A percentile compares a stretch with the other conserved stretches of the same genome.
Evolutionary conservation across 2,797 vertebrate species (phyloP).

Genomic region (Pseudochaenichthys georgianus): DNA sequence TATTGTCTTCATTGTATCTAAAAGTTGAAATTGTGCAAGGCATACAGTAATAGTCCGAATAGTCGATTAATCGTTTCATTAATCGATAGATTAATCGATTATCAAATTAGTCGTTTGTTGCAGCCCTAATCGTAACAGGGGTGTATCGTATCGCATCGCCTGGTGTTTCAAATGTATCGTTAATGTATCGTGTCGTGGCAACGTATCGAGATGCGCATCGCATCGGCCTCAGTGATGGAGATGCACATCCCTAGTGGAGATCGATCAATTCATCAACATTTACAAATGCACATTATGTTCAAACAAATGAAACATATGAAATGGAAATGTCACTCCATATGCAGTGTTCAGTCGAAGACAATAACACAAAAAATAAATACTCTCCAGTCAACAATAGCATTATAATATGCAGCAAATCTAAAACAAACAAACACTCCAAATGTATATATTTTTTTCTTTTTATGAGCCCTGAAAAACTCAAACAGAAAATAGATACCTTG

Average conservation of each 20-base stretch:
- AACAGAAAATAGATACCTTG: conserved; percentile 86
- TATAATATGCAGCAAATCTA: background rate
- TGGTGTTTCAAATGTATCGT: no score
- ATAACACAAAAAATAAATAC: conserved; percentile 19
- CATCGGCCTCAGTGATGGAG: no score
- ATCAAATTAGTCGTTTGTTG: no score
- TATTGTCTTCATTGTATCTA: no score
- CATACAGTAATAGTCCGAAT: no score
- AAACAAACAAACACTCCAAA: background rate
- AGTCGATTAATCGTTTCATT: no score
- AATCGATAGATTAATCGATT: no score
- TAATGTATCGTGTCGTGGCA: no score
- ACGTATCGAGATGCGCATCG: no score
- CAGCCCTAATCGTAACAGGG: no score
- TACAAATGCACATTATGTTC: background rate
- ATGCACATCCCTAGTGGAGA: conserved; percentile 1
- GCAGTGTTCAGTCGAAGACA: background rate
- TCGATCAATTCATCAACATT: conserved; percentile 20
- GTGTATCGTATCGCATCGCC: no score
- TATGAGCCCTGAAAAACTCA: background rate
- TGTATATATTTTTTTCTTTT: background rate
- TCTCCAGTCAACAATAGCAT: background rate
- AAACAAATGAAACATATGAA: conserved; percentile 5
- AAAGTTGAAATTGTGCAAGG: no score
- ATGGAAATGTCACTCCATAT: background rate